Base-by-base conservation (phyloP, 2,888 invertebrate species). In the Myopa testacea region DNA sequence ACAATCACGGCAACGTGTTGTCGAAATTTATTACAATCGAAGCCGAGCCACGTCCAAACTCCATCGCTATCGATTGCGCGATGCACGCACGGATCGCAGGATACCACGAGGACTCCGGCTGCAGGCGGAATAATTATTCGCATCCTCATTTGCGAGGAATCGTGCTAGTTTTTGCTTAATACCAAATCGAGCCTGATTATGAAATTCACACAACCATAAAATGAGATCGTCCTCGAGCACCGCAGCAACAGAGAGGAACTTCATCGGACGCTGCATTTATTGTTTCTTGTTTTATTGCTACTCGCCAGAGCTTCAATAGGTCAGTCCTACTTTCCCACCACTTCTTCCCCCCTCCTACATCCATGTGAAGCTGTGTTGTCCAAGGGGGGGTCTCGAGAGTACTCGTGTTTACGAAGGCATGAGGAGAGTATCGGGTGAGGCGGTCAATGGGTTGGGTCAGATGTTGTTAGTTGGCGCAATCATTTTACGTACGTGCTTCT, bases 181-280 rank as follows among this genome's bases (percentile, higher is more conserved):
- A 19, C 16, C 50, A 65, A 63, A 65, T 38, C 37, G 14, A 26
- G 60, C 0, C 60, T 60, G 12, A 81, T 80, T 81, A 78, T 70
- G 75, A 76, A 78, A 79, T 76, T 70, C 77, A 80, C 72, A 79
- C 77, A 78, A 79, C 80, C 80, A 79, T 81, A 1, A 10, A 45
- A 45, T 6, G 1, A 45, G 1, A 8, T 45, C 45, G 4, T 45
- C 7, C 45, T 45, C 45, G 7, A 45, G 26, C 26, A 45, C 10
- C 45, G 45, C 1, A 6, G 45, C 45, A 45, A 6, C 45, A 10
- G 45, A 45, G 10, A 10, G 6, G 45, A 6, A 45, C 45, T 45
- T 45, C 45, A 45, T 45, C 45, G 45, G 45, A 45, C 45, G 45
- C 63, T 63, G 63, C 63, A 34, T 34, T 37, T 26, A 26, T 26